Evolutionary conservation across 2,797 vertebrate species (phyloP).

Genomic region (Microctenopoma steveboyesi): DNA sequence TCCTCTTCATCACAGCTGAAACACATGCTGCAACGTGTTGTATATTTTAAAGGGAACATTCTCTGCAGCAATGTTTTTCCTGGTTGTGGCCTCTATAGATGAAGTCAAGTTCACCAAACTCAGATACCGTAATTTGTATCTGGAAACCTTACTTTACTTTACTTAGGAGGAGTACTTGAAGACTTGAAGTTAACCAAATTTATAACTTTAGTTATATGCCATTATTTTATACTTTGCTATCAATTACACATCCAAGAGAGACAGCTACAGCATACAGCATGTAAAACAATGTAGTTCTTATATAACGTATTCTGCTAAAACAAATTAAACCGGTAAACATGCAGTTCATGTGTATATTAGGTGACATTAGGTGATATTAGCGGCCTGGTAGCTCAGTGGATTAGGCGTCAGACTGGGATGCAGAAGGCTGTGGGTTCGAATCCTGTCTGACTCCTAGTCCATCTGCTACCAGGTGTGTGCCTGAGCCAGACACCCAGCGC

Average conservation of each 20-base stretch:
- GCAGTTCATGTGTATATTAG: too few species aligned
- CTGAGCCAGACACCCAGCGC: too few species aligned
- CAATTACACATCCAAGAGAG: background rate
- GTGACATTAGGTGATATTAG: too few species aligned
- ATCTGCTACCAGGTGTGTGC: too few species aligned
- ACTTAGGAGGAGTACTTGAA: background rate
- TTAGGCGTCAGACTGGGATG: too few species aligned
- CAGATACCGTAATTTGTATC: slow-evolving; percentile 4
- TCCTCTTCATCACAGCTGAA: slow-evolving; percentile 3
- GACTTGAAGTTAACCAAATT: background rate
- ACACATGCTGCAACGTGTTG: background rate
- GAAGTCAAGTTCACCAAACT: background rate
- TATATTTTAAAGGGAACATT: background rate
- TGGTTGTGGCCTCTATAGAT: slow-evolving; percentile 4
- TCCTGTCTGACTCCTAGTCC: too few species aligned
- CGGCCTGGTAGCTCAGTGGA: too few species aligned
- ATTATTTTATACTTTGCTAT: background rate
- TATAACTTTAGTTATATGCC: background rate
- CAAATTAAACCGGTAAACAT: too few species aligned
- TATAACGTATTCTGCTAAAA: too few species aligned
- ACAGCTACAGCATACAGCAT: background rate
- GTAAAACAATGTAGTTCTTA: too few species aligned
- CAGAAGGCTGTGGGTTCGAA: too few species aligned
- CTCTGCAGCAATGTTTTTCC: slow-evolving; percentile 2
- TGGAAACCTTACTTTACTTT: background rate